Percentiles rank a stretch among this genome's conserved stretches.
Conservation (phyloP, 2,797 vertebrate genomes). For the Sarcophilus harrisii region DNA sequence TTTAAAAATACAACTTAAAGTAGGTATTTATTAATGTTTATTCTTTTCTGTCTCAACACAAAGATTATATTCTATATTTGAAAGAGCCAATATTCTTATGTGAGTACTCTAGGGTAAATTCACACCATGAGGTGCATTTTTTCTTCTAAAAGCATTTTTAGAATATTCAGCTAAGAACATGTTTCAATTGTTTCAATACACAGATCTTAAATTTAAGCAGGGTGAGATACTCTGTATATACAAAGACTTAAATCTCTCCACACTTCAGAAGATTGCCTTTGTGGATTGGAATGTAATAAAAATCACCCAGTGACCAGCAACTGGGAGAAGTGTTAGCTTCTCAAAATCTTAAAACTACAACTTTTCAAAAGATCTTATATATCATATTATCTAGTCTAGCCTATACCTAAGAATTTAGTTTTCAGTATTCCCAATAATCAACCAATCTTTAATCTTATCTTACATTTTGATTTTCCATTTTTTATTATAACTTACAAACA, state of each 20-base stretch:
- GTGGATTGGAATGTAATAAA: background rate
- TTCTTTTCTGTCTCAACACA: background rate
- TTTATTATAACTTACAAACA: background rate
- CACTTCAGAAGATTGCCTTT: background rate
- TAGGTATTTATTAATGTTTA: constrained; percentile 8
- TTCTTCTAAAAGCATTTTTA: background rate
- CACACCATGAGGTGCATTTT: background rate
- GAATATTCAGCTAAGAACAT: background rate
- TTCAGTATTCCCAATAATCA: background rate
- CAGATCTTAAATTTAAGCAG: background rate
- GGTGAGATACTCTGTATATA: background rate
- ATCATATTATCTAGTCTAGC: background rate
- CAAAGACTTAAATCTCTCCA: background rate
- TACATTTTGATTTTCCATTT: background rate
- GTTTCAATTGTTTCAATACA: background rate
- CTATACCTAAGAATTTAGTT: background rate
- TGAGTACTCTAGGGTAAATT: background rate
- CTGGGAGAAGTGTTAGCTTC: background rate
- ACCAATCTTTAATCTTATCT: background rate
- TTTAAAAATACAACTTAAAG: background rate
- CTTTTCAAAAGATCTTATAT: background rate
- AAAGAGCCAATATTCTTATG: constrained; percentile 45
- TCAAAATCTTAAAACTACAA: background rate
- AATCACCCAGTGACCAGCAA: background rate
- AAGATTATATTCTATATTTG: constrained; percentile 35